Evolutionary conservation across 2,113 vertebrate species (phyloP), one percentile per base, ranked within the genome.

Genomic region (Chlamydotis undulata): DNA sequence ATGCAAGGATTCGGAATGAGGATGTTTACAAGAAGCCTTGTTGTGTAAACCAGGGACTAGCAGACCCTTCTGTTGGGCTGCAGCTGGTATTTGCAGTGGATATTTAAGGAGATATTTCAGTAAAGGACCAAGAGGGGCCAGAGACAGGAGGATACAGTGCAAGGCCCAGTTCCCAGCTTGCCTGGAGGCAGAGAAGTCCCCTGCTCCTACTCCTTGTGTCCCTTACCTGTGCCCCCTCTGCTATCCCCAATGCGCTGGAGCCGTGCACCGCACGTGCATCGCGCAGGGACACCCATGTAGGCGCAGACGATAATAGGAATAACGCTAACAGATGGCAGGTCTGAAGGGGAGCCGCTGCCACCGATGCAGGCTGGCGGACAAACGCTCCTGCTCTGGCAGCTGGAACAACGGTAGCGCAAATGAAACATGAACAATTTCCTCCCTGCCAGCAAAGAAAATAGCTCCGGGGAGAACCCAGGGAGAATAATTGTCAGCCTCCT

Each of bases 391-490:
- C 60, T 83, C 71, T 55, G 65, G 84, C 76, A 93, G 77, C 78
- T 98, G 93, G 94, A 93, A 91, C 74, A 96, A 84, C 84, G 45
- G 75, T 63, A 95, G 73, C 2, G 2, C 68, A 85, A 94, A 93
- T 78, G 87, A 61, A 89, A 97, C 81, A 61, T 41, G 90, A 95
- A 82, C 83, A 67, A 93, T 96, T 96, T 96, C 90, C 91, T 97
- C 94, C 90, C 89, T 0, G 81, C 87, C 91, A 83, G 89, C 83
- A 97, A 95, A 97, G 87, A 95, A 96, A 96, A 96, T 64, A 82
- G 87, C 93, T 87, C 56, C 73, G 50, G 77, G 90, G 87, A 94
- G 52, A 97, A 57, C 52, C 23, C 37, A 82, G 41, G 63, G 73
- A 96, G 87, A 82, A 50, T 87, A 94, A 95, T 83, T 82, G 92